Evolutionary conservation across 2,888 invertebrate genomes (phyloP), one percentile per base, ranked within the genome.

Genomic region (Rhagonycha lutea): DNA sequence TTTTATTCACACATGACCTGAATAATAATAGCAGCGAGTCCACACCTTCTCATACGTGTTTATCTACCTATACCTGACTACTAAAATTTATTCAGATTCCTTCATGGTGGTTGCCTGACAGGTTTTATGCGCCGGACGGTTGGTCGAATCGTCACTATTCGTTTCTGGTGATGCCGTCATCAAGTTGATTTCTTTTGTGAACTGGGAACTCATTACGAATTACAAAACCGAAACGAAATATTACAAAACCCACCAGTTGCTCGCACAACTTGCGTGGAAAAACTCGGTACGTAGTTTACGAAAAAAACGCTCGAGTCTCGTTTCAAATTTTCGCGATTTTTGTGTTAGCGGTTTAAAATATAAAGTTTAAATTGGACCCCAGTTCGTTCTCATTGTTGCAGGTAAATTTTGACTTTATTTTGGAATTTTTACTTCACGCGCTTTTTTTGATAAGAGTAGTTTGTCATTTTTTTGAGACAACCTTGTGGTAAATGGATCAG

Each of bases 181-280:
- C 78, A 63, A 68, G 61, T 69, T 75, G 70, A 65, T 23, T 74
- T 61, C 70, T 68, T 73, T 73, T 73, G 73, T 73, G 73, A 61
- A 68, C 70, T 76, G 67, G 60, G 32, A 60, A 61, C 72, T 61
- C 60, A 62, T 73, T 73, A 71, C 68, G 70, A 70, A 74, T 74
- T 74, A 71, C 73, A 73, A 74, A 73, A 76, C 71, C 32, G 70
- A 73, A 68, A 62, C 68, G 61, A 74, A 74, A 79, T 76, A 82
- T 28, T 81, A 80, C 81, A 62, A 14, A 62, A 65, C 82, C 83
- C 83, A 85, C 85, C 81, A 84, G 85, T 85, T 85, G 84, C 84
- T 83, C 79, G 74, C 80, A 82, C 80, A 82, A 82, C 83, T 81
- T 80, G 72, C 78, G 61, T 76, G 80, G 78, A 65, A 61, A 71